A percentile compares a stretch with the other conserved stretches of the same genome.
These are phyloP conservation scores for Campaea margaritaria DNA, from an alignment of 2,888 invertebrate genomes.

Conservation along the genomic window DNA sequence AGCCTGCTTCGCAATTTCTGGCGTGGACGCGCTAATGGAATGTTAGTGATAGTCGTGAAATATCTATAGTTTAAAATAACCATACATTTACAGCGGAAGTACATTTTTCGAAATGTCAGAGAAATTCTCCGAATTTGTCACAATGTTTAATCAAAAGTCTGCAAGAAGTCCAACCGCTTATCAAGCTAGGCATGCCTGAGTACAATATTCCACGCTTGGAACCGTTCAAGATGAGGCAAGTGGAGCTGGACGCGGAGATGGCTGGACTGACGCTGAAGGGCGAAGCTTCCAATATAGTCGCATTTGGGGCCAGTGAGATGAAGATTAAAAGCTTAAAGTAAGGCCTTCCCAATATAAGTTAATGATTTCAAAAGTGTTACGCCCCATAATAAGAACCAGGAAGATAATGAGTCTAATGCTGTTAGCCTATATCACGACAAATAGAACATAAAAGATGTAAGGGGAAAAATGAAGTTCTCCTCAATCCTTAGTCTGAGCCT, in stretches of 20 bases:
- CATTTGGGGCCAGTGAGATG: neutral
- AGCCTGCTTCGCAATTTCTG: no score
- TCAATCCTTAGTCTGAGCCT: no score
- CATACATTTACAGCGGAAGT: neutral
- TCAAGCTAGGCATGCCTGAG: constrained; percentile 4
- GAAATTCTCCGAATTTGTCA: neutral
- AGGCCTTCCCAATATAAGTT: neutral
- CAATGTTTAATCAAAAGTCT: neutral
- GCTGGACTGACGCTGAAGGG: constrained; percentile 3
- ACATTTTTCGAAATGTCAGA: neutral
- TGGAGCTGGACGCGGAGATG: constrained; percentile 1
- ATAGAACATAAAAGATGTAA: no score
- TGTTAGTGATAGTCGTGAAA: no score
- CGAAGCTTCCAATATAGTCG: constrained; percentile 8
- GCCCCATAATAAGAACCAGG: no score
- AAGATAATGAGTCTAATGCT: no score
- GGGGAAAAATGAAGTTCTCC: no score
- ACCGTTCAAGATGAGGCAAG: constrained; percentile 6
- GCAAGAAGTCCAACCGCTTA: neutral
- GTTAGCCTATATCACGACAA: no score
- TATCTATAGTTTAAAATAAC: no score
- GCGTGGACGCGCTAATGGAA: no score
- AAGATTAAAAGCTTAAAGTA: constrained; percentile 7
- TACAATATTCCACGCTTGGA: constrained; percentile 9
- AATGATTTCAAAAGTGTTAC: no score